phyloP scores from a whole-genome alignment of 1,140 invertebrate species.

The Epicauta chinensis region DNA sequence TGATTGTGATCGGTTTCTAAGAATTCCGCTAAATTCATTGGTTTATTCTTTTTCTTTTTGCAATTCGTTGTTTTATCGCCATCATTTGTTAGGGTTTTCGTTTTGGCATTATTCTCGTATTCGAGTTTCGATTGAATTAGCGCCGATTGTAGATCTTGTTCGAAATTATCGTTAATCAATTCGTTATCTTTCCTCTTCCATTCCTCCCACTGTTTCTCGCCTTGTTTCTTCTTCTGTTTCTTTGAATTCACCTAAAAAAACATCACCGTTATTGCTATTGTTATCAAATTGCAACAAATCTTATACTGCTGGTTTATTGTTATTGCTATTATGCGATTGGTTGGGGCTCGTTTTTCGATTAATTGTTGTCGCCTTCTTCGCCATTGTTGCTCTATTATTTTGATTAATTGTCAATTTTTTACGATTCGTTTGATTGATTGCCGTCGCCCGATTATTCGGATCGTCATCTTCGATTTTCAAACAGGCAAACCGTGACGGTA shows the following conservation, averaged over 20 bases:
- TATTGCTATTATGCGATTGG: too few relatives aligned
- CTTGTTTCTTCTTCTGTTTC: slow-evolving; percentile 36
- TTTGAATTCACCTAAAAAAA: neutral
- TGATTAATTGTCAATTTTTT: neutral
- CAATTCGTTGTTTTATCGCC: slow-evolving; percentile 40
- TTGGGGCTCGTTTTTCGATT: neutral
- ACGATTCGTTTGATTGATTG: neutral
- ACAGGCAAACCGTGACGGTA: slow-evolving; percentile 55
- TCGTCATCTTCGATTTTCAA: slow-evolving; percentile 56
- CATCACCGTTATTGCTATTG: neutral
- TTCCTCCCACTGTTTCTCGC: slow-evolving; percentile 50
- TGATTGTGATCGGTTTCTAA: slow-evolving; percentile 19
- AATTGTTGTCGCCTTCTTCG: slow-evolving; percentile 2
- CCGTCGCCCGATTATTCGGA: slow-evolving; percentile 5
- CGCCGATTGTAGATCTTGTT: neutral
- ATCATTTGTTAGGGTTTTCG: neutral
- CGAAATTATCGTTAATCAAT: slow-evolving; percentile 54
- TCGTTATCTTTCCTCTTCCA: slow-evolving; percentile 56
- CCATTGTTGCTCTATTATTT: neutral
- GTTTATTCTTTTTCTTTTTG: slow-evolving; percentile 60
- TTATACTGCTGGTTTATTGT: too few relatives aligned
- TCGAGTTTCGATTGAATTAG: neutral
- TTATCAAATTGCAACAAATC: too few relatives aligned
- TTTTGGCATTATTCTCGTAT: neutral
- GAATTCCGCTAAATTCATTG: slow-evolving; percentile 61